Evolutionary conservation across 2,888 invertebrate species (phyloP).

Genomic region (Trichacis sp.): DNA sequence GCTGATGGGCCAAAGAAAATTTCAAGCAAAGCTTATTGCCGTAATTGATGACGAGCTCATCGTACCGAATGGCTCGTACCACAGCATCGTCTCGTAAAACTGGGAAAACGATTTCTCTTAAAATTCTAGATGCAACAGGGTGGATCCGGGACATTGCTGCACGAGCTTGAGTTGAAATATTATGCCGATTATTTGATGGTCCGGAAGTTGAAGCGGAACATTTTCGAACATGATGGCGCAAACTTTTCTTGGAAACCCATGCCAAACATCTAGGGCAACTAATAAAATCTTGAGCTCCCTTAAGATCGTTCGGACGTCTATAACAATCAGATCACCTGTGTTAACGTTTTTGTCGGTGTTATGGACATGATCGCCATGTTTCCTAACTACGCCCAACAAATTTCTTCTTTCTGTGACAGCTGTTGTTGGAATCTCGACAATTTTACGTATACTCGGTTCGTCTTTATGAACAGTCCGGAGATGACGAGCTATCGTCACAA

Average conservation of each 20-base stretch:
- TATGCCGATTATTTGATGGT: neutral
- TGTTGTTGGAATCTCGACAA: neutral
- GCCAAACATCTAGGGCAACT: neutral
- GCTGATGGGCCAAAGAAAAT: slow-evolving; percentile 9
- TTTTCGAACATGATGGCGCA: neutral
- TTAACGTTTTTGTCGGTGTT: neutral
- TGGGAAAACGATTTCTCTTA: neutral
- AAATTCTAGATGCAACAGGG: neutral
- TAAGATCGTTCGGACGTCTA: neutral
- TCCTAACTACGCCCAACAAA: neutral
- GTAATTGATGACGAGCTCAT: slow-evolving; percentile 11
- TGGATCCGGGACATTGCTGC: neutral
- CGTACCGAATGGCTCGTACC: slow-evolving; percentile 3
- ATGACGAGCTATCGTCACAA: neutral
- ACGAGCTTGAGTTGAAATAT: neutral
- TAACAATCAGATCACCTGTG: slow-evolving; percentile 1
- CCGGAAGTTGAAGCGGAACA: neutral
- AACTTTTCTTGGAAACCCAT: neutral
- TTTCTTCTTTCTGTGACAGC: too few species aligned
- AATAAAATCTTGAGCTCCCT: neutral
- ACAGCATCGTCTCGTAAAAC: slow-evolving; percentile 5
- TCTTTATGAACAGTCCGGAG: neutral
- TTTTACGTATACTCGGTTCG: neutral
- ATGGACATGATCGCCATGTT: neutral
- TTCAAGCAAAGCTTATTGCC: slow-evolving; percentile 12